phyloP scores from a whole-genome alignment of 2,113 vertebrate genomes.

The Oreochromis niloticus region DNA sequence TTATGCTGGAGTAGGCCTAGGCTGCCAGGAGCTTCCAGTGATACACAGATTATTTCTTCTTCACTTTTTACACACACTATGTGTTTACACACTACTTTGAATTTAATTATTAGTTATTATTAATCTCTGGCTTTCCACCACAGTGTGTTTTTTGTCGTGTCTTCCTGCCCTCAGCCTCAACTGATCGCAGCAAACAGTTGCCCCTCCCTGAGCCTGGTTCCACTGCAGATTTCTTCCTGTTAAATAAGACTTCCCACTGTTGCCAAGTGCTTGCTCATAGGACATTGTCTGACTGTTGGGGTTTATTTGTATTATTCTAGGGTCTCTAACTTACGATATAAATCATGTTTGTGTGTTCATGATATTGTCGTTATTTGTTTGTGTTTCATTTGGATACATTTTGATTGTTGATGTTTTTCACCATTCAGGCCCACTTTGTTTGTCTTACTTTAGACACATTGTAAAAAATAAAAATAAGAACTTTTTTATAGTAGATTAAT shows the following conservation, averaged over 20 bases:
- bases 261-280: background rate
- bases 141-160: background rate
- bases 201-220: background rate
- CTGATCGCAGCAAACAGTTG: background rate
- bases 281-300: background rate
- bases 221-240: background rate
- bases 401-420: background rate
- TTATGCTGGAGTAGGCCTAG: background rate
- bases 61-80: background rate
- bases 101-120: background rate
- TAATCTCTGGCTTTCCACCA: background rate
- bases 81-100: background rate
- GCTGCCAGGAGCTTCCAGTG: background rate
- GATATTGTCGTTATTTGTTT: background rate
- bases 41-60: background rate
- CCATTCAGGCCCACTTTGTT: background rate
- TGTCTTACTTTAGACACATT: background rate
- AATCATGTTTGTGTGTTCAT: background rate
- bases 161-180: background rate
- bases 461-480: background rate
- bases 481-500: background rate
- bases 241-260: background rate
- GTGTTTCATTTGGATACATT: background rate
- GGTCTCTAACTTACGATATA: background rate
- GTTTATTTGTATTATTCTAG: background rate